phyloP scores from a whole-genome alignment of 35 echinoderm and acorn worm genomes.

The Apostichopus japonicus region DNA sequence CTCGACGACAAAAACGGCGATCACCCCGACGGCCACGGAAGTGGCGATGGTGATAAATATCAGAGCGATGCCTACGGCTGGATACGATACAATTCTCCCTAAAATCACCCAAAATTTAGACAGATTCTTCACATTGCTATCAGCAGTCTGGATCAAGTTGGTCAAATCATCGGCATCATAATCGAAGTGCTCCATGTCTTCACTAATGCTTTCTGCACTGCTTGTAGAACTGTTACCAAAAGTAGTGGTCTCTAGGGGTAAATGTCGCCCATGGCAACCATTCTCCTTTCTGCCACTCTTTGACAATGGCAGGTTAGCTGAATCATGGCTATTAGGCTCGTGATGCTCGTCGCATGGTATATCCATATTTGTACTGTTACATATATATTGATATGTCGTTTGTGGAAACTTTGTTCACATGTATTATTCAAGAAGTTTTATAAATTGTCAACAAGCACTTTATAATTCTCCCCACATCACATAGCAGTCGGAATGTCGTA shows the following conservation, averaged over 20 bases:
- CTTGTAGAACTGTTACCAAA: neutral
- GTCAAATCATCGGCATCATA: neutral
- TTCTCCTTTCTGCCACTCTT: neutral
- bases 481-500: no score
- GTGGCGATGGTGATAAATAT: slow-evolving; percentile 37
- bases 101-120: slow-evolving; percentile 44
- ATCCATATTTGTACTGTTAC: no score
- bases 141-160: neutral
- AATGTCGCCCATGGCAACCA: neutral
- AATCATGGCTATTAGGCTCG: no score
- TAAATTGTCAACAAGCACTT: no score
- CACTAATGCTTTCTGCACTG: neutral
- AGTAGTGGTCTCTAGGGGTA: neutral
- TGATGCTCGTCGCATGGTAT: no score
- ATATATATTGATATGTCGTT: no score
- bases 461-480: no score
- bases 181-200: neutral
- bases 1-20: slow-evolving; percentile 69
- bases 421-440: no score
- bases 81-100: slow-evolving; percentile 3
- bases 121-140: neutral
- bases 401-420: no score
- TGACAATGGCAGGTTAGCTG: no score
- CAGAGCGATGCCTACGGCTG: slow-evolving; percentile 54
- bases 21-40: slow-evolving; percentile 32